phyloP scores from a whole-genome alignment of 2,797 vertebrate species.

The Aldrovandia affinis region DNA sequence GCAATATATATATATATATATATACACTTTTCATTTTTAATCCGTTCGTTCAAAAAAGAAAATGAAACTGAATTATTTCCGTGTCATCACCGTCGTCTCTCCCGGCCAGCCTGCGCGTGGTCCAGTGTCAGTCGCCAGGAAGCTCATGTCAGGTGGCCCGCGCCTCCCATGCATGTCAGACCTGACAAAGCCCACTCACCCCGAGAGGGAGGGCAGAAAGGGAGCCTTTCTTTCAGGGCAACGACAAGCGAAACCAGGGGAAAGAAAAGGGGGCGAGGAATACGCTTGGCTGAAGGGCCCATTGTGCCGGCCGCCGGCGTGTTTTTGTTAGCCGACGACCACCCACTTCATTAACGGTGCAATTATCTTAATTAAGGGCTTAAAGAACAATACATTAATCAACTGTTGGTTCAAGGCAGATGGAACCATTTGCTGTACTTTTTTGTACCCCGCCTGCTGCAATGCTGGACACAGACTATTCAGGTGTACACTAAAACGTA shows the following conservation, averaged over 20 bases:
- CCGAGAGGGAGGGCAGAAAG: not conserved
- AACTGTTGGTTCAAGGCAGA: slow-evolving; percentile 75
- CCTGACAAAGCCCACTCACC: slow-evolving; percentile 17
- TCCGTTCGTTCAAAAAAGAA: not conserved
- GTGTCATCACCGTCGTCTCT: not conserved
- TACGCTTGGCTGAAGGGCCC: not conserved
- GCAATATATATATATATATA: not conserved
- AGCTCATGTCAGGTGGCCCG: not conserved
- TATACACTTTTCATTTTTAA: not conserved
- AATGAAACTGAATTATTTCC: not conserved
- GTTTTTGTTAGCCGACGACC: slow-evolving; percentile 26
- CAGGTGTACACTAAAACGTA: not conserved
- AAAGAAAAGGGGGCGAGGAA: not conserved
- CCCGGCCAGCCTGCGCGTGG: not conserved
- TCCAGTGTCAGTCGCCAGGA: not conserved
- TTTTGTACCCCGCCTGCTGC: slow-evolving; percentile 37
- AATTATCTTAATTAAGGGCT: slow-evolving; percentile 75
- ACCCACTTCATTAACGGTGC: slow-evolving; percentile 48
- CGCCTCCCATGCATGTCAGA: not conserved
- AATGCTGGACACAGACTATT: slow-evolving; percentile 49
- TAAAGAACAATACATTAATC: slow-evolving; percentile 74
- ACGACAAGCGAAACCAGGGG: not conserved
- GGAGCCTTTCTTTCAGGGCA: not conserved
- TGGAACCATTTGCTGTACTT: slow-evolving; percentile 67
- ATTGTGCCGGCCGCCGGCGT: slow-evolving; percentile 46